These are phyloP conservation scores for Temnothorax curvispinosus DNA, from an alignment of 1,140 invertebrate species.

Conservation along the genomic window DNA sequence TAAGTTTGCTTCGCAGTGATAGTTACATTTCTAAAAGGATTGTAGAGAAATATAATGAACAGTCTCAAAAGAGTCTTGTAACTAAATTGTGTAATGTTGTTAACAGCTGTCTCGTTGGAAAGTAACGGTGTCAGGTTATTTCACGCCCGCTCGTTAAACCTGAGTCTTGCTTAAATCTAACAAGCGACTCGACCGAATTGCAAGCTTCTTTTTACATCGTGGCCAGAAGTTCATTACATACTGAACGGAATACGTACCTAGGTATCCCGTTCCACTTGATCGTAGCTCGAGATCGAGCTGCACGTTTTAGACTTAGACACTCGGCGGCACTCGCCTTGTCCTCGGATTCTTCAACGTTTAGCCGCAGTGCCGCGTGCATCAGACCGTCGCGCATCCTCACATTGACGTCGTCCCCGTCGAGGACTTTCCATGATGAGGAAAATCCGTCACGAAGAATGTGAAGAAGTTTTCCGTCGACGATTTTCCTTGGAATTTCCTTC, in stretches of 20 bases:
- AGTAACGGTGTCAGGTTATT: constrained; percentile 16
- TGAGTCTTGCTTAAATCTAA: constrained; percentile 26
- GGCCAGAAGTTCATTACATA: constrained; percentile 48
- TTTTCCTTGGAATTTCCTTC: neutral
- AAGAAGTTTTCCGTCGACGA: constrained; percentile 6
- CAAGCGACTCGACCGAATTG: constrained; percentile 21
- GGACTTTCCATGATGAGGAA: neutral
- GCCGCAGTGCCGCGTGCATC: neutral
- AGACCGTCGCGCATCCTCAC: neutral
- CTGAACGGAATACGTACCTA: neutral
- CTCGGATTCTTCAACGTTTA: constrained; percentile 23
- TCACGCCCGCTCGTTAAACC: constrained; percentile 18
- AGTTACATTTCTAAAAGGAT: neutral
- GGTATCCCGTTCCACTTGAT: neutral
- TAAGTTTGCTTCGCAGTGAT: neutral
- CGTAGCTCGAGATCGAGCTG: constrained; percentile 35
- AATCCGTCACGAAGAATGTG: neutral
- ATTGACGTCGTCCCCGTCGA: constrained; percentile 1
- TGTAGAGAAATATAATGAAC: neutral
- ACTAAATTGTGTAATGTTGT: neutral
- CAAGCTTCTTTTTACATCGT: neutral
- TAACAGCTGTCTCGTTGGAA: constrained; percentile 26
- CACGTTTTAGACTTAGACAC: neutral
- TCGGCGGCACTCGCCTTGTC: neutral
- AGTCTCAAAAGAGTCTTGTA: neutral